A percentile compares a stretch with the other conserved stretches of the same genome.
phyloP scores from a whole-genome alignment of 1,140 invertebrate genomes.

The Drosophila albomicans region DNA sequence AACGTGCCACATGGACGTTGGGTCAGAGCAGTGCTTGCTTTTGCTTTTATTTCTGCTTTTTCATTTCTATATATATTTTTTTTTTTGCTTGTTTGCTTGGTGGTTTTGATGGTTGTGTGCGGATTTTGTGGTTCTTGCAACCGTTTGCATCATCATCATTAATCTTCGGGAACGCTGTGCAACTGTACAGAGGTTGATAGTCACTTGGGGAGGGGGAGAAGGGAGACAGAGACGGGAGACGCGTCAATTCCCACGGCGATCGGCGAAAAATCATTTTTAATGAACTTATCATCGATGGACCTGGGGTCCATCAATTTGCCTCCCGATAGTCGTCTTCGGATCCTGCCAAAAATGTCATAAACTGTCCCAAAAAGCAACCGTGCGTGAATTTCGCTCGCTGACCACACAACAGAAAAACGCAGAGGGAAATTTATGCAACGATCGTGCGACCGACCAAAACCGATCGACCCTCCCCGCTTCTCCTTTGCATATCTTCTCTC shows the following conservation, averaged over 20 bases:
- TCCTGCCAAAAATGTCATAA: constrained; percentile 38
- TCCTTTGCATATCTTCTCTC: constrained; percentile 60
- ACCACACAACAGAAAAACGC: constrained; percentile 56
- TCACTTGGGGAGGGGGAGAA: too few relatives aligned
- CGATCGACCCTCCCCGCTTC: constrained; percentile 49
- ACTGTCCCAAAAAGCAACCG: constrained; percentile 51
- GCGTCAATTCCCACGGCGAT: constrained; percentile 64
- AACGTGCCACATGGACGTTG: constrained; percentile 51
- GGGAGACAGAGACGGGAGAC: neutral
- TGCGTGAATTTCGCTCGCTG: constrained; percentile 68
- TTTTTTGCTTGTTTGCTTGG: constrained; percentile 29
- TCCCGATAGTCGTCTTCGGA: neutral
- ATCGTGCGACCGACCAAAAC: constrained; percentile 39
- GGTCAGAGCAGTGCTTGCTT: constrained; percentile 36
- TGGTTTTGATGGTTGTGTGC: constrained; percentile 34
- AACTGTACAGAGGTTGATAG: neutral
- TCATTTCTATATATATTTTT: neutral
- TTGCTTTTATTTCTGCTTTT: constrained; percentile 1
- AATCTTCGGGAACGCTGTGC: constrained; percentile 48
- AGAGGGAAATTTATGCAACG: constrained; percentile 65
- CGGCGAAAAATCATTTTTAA: constrained; percentile 67
- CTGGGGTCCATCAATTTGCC: constrained; percentile 20
- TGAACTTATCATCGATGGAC: constrained; percentile 71
- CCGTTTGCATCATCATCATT: constrained; percentile 58
- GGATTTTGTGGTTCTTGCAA: constrained; percentile 45